Evolutionary conservation across 2,888 invertebrate species (phyloP), one percentile per base, ranked within the genome.

Genomic region (Nowickia ferox): DNA sequence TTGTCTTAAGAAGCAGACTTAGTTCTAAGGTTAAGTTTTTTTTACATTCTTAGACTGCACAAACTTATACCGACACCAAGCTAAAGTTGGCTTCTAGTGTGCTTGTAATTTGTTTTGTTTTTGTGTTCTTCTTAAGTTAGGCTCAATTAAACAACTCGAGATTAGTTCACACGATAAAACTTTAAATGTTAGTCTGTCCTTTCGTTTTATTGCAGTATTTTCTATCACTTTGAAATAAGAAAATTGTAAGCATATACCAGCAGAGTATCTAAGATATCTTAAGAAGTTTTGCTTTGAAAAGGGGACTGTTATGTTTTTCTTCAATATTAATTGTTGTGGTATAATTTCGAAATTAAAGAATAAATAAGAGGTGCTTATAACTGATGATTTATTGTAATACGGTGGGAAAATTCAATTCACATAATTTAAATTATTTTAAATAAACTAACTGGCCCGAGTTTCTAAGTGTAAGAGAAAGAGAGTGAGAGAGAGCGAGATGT

Each of bases 141-240:
- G 78, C 84, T 87, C 87, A 88, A 87, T 88, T 88, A 87, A 87
- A 85, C 81, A 72, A 76, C 55, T 68, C 76, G 78, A 88, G 88
- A 89, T 89, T 87, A 88, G 87, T 89, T 89, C 89, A 88, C 89
- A 89, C 89, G 89, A 89, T 88, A 89, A 87, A 85, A 69, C 74
- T 71, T 83, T 48, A 81, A 53, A 68, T 68, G 48, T 40, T 15
- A 61, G 66, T 83, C 83, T 59, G 76, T 76, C 57, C 61, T 4
- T 57, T 9, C 17, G 42, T 42, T 81, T 66, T 74, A 11, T 38
- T n/a, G n/a, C 9, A 38, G 51, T 59, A 63, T 40, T 19, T 69
- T 66, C 38, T 57, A 66, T 57, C 30, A 63, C 8, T 61, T 51
- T 68, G 38, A 42, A 69, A 61, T 81, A 66, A 59, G 42, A 30